Percentiles rank a stretch among this genome's conserved stretches.
phyloP scores from a whole-genome alignment of 2,888 invertebrate genomes.

The Mantis religiosa region DNA sequence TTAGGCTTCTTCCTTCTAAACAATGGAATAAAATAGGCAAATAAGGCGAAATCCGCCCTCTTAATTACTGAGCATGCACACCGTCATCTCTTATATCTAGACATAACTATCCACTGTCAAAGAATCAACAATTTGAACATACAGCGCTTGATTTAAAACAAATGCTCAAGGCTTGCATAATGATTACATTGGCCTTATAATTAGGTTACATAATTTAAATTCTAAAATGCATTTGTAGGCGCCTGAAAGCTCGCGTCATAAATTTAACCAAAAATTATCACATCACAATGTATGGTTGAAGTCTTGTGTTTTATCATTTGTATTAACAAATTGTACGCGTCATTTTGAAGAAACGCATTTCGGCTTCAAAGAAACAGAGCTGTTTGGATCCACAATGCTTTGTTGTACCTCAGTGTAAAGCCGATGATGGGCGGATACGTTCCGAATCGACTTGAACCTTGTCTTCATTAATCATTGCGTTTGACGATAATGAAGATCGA shows the following conservation, averaged over 20 bases:
- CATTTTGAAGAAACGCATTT: background rate
- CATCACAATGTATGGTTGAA: background rate
- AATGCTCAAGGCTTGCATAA: background rate
- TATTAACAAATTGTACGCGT: background rate
- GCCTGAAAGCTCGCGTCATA: background rate
- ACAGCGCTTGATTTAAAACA: background rate
- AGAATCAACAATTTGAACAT: background rate
- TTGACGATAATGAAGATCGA: background rate
- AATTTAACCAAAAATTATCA: background rate
- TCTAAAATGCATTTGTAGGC: background rate
- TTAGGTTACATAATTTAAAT: background rate
- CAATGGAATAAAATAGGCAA: too few species aligned
- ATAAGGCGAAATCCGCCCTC: too few species aligned
- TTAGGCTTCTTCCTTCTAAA: too few species aligned
- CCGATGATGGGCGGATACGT: background rate
- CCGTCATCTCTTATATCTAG: too few species aligned
- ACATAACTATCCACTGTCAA: too few species aligned
- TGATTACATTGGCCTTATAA: background rate
- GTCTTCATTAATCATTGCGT: background rate
- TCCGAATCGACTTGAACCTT: background rate
- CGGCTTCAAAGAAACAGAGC: background rate
- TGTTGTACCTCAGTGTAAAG: background rate
- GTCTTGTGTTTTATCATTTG: background rate
- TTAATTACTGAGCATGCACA: too few species aligned
- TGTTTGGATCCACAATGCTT: background rate